Evolutionary conservation across 2,113 vertebrate species (phyloP).

Genomic region (Pomatostomus ruficeps): DNA sequence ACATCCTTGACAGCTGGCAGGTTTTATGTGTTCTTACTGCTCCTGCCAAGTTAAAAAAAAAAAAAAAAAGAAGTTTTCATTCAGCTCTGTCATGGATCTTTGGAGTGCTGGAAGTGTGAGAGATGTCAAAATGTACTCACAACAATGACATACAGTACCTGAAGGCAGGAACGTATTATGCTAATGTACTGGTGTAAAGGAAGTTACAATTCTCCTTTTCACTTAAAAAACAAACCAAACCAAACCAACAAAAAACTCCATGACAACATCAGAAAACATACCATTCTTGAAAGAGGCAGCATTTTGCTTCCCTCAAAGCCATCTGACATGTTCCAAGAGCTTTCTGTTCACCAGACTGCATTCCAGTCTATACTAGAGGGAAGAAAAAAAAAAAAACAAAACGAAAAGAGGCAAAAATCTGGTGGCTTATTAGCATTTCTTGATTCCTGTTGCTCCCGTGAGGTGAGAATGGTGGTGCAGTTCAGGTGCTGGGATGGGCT

Average conservation of each 20-base stretch:
- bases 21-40: conserved; percentile 77
- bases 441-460: not conserved
- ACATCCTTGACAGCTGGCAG: conserved; percentile 83
- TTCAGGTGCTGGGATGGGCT: not conserved
- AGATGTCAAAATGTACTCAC: conserved; percentile 66
- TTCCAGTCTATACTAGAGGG: no score
- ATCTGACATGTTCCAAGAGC: not conserved
- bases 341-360: not conserved
- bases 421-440: not conserved
- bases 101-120: conserved; percentile 65
- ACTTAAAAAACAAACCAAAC: conserved; percentile 16
- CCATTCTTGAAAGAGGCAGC: not conserved
- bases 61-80: conserved; percentile 66
- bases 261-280: not conserved
- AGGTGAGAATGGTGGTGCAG: not conserved
- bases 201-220: conserved; percentile 54
- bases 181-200: conserved; percentile 55
- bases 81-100: conserved; percentile 77
- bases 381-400: no score
- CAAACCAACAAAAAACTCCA: not conserved
- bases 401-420: not conserved
- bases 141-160: conserved; percentile 66
- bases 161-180: conserved; percentile 57
- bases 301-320: conserved; percentile 3
- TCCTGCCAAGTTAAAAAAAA: conserved; percentile 67